phyloP scores from a whole-genome alignment of 2,888 invertebrate genomes.

The Sesia bembeciformis region DNA sequence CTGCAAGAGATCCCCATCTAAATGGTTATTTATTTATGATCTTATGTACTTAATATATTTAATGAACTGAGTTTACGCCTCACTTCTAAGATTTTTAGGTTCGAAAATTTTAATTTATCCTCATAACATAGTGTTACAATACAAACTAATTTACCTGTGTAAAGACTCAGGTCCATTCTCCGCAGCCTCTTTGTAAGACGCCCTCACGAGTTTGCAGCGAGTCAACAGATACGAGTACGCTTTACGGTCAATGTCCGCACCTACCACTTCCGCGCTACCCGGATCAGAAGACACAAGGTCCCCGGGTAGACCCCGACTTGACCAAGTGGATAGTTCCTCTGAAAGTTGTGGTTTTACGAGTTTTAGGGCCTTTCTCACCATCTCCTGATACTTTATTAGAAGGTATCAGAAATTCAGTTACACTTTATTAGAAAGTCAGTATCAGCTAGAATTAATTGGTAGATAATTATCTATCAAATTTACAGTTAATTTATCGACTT shows the following conservation, averaged over 20 bases:
- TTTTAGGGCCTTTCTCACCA: no score
- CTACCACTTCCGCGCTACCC: conserved; percentile 27
- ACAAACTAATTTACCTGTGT: conserved; percentile 28
- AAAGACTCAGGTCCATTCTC: conserved; percentile 18
- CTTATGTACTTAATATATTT: no score
- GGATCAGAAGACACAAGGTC: conserved; percentile 47
- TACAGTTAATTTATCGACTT: no score
- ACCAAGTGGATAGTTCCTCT: conserved; percentile 59
- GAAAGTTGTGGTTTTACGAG: conserved; percentile 10
- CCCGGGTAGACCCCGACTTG: conserved; percentile 32
- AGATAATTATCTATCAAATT: no score
- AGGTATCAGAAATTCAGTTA: no score
- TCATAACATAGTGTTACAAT: no score
- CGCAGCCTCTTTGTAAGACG: conserved; percentile 32
- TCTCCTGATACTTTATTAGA: no score
- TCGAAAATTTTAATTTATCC: background rate
- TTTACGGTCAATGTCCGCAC: conserved; percentile 34
- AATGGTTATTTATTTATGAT: no score
- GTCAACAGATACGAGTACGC: conserved; percentile 54
- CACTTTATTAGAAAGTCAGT: no score
- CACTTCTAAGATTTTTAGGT: background rate
- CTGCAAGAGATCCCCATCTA: no score
- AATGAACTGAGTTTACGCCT: no score
- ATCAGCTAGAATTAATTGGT: no score
- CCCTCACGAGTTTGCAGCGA: conserved; percentile 44